Evolutionary conservation across 1,140 invertebrate species (phyloP).

Genomic region (Lethocerus indicus): DNA sequence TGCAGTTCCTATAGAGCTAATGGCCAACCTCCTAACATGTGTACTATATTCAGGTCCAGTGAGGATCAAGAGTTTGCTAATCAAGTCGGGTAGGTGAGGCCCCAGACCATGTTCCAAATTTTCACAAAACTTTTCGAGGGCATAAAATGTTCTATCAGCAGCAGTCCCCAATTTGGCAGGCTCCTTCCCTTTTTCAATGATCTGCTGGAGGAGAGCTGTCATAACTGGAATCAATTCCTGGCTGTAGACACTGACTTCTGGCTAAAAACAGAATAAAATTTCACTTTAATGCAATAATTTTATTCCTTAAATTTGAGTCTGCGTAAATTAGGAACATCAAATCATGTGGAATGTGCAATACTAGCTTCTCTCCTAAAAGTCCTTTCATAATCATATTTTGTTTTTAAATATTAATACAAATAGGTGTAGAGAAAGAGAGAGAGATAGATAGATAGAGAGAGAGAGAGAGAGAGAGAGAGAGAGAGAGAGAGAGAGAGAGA

Average conservation of each 20-base stretch:
- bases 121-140: slow-evolving; percentile 63
- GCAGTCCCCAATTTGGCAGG: slow-evolving; percentile 4
- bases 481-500: no score
- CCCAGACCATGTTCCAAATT: slow-evolving; percentile 55
- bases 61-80: slow-evolving; percentile 44
- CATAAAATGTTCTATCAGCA: slow-evolving; percentile 59
- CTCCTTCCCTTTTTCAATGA: slow-evolving; percentile 23
- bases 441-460: no score
- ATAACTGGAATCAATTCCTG: slow-evolving; percentile 53
- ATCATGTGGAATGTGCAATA: no score
- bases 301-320: no score
- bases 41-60: slow-evolving; percentile 33
- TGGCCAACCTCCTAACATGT: slow-evolving; percentile 42
- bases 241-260: slow-evolving; percentile 51
- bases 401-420: no score
- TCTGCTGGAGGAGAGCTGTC: slow-evolving; percentile 45
- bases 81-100: slow-evolving; percentile 46
- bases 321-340: no score
- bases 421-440: no score
- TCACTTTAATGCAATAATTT: background rate
- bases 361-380: no score
- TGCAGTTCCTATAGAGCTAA: slow-evolving; percentile 49
- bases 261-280: slow-evolving; percentile 23
- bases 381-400: no score
- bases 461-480: no score